These are phyloP conservation scores for Gobio gobio DNA, from an alignment of 2,113 vertebrate species.

Conservation along the genomic window DNA sequence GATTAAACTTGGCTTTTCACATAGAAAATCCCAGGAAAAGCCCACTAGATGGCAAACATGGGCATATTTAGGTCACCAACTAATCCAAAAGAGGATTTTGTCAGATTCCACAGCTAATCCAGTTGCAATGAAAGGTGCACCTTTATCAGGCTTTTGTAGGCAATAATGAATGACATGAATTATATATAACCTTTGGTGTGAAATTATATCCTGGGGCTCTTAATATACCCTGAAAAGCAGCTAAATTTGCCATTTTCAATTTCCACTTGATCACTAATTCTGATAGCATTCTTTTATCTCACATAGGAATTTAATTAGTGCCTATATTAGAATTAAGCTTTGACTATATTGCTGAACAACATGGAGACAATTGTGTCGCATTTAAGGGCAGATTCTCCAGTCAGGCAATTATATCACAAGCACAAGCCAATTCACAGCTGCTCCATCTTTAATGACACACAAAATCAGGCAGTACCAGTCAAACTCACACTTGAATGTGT, in stretches of 20 bases:
- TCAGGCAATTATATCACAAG: not conserved
- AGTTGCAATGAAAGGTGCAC: conserved; percentile 29
- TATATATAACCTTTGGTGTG: conserved; percentile 28
- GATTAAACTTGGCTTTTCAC: not conserved
- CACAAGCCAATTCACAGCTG: not conserved
- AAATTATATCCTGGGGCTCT: conserved; percentile 12
- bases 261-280: conserved; percentile 24
- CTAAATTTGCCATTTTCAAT: conserved; percentile 62
- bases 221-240: conserved; percentile 68
- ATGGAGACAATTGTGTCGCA: not conserved
- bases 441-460: not conserved
- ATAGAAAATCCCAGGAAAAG: conserved; percentile 5
- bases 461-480: not conserved
- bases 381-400: not conserved
- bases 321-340: not conserved
- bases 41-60: conserved; percentile 9
- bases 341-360: not conserved
- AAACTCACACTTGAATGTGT: not conserved
- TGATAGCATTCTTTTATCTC: conserved; percentile 14
- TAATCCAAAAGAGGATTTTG: conserved; percentile 29
- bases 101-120: conserved; percentile 13
- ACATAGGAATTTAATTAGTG: not conserved
- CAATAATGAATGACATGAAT: conserved; percentile 31
- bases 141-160: conserved; percentile 29
- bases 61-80: conserved; percentile 29